Conservation (phyloP, 2,888 invertebrate species). For the Xestia rhomboidea region DNA sequence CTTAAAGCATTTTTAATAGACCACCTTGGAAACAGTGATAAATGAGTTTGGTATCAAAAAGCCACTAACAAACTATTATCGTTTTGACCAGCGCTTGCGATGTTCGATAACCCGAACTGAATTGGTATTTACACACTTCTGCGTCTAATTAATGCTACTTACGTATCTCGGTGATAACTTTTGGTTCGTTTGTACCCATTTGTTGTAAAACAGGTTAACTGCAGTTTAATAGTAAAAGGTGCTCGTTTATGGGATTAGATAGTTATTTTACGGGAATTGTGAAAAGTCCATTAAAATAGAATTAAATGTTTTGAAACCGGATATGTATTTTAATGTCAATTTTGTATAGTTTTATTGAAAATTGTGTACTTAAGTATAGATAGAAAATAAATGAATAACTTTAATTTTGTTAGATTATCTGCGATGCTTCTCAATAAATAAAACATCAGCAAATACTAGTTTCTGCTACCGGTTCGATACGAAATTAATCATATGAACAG, state of each 20-base stretch:
- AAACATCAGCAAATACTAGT: conserved; percentile 44
- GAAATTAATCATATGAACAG: conserved; percentile 57
- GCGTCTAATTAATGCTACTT: conserved; percentile 19
- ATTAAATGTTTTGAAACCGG: neutral
- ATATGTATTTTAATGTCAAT: neutral
- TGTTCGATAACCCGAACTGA: conserved; percentile 45
- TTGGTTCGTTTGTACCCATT: neutral
- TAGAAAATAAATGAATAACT: neutral
- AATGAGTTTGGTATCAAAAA: conserved; percentile 59
- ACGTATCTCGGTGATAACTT: conserved; percentile 29
- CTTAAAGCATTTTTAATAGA: conserved; percentile 67
- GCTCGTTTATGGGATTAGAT: neutral
- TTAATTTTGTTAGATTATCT: too few relatives aligned
- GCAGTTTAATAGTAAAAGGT: conserved; percentile 8
- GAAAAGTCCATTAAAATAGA: neutral
- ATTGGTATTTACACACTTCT: conserved; percentile 41
- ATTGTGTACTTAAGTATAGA: neutral
- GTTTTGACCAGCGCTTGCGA: conserved; percentile 35
- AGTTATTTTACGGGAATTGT: neutral
- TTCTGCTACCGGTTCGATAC: conserved; percentile 35
- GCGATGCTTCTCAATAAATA: conserved; percentile 37
- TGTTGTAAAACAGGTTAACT: conserved; percentile 32
- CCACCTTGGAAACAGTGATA: conserved; percentile 61
- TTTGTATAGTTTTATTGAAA: neutral
- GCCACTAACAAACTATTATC: conserved; percentile 46